These are phyloP conservation scores for Origma solitaria DNA, from an alignment of 2,113 vertebrate species.

Conservation along the genomic window DNA sequence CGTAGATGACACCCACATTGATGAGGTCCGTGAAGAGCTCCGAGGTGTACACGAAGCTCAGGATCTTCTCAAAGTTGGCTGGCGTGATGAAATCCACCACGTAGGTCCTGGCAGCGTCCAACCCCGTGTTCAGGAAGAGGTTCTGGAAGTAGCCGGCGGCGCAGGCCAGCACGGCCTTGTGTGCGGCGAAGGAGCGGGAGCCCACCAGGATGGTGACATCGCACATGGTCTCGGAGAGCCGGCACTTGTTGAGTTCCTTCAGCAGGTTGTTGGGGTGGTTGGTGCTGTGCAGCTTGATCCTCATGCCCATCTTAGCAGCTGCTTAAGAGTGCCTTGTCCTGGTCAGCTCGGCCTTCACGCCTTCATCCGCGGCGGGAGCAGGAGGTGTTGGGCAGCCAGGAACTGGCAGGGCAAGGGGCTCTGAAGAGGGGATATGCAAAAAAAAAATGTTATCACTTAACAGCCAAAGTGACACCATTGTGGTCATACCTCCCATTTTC, in stretches of 20 bases:
- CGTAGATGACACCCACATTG: constrained; percentile 91
- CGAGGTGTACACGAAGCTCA: constrained; percentile 93
- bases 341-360: constrained; percentile 1
- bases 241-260: constrained; percentile 90
- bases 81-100: constrained; percentile 92
- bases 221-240: constrained; percentile 87
- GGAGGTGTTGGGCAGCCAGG: background rate
- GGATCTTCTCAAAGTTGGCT: constrained; percentile 91
- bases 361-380: background rate
- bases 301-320: constrained; percentile 87
- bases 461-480: accelerated
- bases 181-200: constrained; percentile 86
- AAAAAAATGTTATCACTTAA: background rate
- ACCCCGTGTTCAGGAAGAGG: constrained; percentile 78
- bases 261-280: constrained; percentile 90
- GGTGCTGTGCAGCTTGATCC: constrained; percentile 91
- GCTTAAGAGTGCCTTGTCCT: background rate
- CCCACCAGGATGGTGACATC: constrained; percentile 92
- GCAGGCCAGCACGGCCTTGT: constrained; percentile 89
- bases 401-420: constrained; percentile 32
- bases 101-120: constrained; percentile 76
- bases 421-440: background rate
- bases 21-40: constrained; percentile 93
- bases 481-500: accelerated
- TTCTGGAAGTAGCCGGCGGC: constrained; percentile 88